These are phyloP conservation scores for Acanthosepion lycidas DNA, from an alignment of 2,888 invertebrate species.

Conservation along the genomic window DNA sequence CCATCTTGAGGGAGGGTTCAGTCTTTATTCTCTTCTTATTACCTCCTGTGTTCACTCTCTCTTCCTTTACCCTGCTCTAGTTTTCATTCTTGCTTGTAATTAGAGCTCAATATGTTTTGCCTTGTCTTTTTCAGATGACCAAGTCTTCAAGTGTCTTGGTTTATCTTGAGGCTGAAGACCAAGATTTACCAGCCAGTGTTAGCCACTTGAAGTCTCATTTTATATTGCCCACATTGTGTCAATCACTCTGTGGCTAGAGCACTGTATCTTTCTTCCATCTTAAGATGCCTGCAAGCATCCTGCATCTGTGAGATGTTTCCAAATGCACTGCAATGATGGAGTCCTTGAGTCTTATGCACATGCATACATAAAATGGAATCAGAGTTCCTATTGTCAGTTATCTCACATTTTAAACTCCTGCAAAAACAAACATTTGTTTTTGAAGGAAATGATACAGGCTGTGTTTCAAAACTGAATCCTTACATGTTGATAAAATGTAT, in stretches of 20 bases:
- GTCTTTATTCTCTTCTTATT: not conserved
- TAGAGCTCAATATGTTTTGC: not conserved
- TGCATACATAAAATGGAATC: not conserved
- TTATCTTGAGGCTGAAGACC: not conserved
- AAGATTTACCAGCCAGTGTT: not conserved
- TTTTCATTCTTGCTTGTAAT: not conserved
- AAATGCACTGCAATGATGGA: not conserved
- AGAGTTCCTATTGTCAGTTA: not conserved
- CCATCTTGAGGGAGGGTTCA: not conserved
- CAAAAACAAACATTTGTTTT: not conserved
- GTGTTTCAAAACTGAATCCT: not conserved
- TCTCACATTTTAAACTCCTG: not conserved
- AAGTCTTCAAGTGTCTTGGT: slow-evolving; percentile 8
- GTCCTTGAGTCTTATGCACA: not conserved
- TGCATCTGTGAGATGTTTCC: not conserved
- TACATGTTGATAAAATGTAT: not conserved
- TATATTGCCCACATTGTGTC: not conserved
- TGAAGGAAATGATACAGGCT: not conserved
- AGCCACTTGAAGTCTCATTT: not conserved
- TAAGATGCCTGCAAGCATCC: not conserved
- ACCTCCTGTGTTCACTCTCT: not conserved
- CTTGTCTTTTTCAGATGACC: not conserved
- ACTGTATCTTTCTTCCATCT: not conserved
- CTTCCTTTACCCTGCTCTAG: not conserved
- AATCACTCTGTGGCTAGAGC: not conserved